Conservation (phyloP, 1,140 invertebrate genomes). For the Euwallacea similis region DNA sequence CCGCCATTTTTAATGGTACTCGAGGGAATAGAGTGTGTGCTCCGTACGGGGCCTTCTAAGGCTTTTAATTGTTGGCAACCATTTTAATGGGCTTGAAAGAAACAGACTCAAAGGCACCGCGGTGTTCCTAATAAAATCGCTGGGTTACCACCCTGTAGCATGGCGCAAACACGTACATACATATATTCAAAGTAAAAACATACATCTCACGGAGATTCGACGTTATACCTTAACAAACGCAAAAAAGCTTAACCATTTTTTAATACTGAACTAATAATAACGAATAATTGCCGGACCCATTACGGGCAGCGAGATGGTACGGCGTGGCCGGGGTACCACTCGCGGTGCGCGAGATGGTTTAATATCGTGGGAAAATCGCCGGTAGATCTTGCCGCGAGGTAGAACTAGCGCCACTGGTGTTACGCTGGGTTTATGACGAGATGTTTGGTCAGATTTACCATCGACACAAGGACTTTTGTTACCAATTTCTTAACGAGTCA, state of each 20-base stretch:
- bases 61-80: background rate
- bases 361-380: conserved; percentile 33
- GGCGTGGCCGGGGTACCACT: conserved; percentile 7
- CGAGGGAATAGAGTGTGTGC: conserved; percentile 4
- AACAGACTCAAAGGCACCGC: no score
- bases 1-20: background rate
- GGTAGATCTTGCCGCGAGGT: conserved; percentile 15
- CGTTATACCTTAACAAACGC: background rate
- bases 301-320: conserved; percentile 8
- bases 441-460: no score
- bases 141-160: no score
- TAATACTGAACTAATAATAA: conserved; percentile 24
- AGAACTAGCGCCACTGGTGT: conserved; percentile 13
- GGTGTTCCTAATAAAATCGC: no score
- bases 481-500: no score
- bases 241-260: conserved; percentile 23
- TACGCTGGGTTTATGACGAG: background rate
- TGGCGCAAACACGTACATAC: no score
- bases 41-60: background rate
- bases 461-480: no score
- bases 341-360: conserved; percentile 11
- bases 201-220: no score
- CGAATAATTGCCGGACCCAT: conserved; percentile 18
- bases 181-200: no score
- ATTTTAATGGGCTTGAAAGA: background rate